Base-by-base conservation (phyloP, 2,797 vertebrate species). In the Sebastes iracundus region DNA sequence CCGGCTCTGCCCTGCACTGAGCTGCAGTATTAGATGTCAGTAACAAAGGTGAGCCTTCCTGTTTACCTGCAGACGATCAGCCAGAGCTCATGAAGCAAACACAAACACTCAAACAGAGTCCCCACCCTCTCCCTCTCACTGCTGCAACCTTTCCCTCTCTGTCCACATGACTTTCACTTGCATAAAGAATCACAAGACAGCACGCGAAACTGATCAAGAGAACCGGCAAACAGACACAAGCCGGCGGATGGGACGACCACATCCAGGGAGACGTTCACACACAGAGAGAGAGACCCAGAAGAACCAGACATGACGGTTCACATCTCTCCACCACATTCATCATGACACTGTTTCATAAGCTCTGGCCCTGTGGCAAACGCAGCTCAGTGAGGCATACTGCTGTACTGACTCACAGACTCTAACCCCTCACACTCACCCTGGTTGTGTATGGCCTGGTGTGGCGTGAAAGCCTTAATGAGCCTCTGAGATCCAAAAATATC, bases 261-360 rank as follows among this genome's bases (percentile, higher is more conserved):
- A 81, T 53, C 81, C 49, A 33, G 12, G 10, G 33, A 70, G 58
- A 69, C 27, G 4, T 28, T 70, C 53, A 56, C 42, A 16, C 75
- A 62, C 61, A 59, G 10, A 56, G 22, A 56, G 53, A 23, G n/a
- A 60, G 13, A 64, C 63, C 64, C 30, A 68, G 75, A 59, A 58
- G 62, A 78, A 77, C 28, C 1, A 33, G 28, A 73, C 66, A 23
- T 52, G 75, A 75, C 58, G 74, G 72, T 84, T 92, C 90, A 81
- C 91, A 77, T 88, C 84, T 85, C 72, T 5, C 13, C 76, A 23
- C 87, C 78, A 88, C 89, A 92, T 90, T 93, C 88, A 73, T 79
- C 84, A 76, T 86, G 87, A 86, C 87, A 62, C 81, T 73, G 92
- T 91, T 94, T 93, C 76, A 76, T 88, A 83, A 93, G 90, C 72